Evolutionary conservation across 2,113 vertebrate species (phyloP).

Genomic region (Columba livia): DNA sequence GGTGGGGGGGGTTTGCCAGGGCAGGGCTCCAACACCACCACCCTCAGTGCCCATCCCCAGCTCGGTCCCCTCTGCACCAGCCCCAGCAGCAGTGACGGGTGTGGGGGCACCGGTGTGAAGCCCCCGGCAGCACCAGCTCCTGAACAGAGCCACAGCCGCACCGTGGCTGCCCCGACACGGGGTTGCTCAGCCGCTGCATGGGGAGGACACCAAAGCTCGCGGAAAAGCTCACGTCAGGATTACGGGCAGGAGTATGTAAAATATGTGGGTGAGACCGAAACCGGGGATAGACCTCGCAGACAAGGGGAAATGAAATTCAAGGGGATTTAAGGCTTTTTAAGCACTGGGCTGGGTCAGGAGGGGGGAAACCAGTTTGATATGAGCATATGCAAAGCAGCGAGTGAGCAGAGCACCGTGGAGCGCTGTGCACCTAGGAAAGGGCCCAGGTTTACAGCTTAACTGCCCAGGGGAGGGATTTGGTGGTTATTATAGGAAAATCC

Average conservation of each 20-base stretch:
- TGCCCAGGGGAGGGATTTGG: slow-evolving; percentile 63
- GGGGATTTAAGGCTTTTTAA: not conserved
- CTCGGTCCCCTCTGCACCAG: not conserved
- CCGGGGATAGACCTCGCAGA: not conserved
- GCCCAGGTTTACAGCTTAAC: slow-evolving; percentile 41
- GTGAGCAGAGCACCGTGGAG: not conserved
- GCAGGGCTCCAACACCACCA: accelerated
- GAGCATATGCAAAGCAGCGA: not conserved
- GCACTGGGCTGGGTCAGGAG: not conserved
- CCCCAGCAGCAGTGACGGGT: too few species aligned
- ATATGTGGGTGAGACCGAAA: not conserved
- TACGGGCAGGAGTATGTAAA: not conserved
- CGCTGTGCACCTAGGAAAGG: not conserved
- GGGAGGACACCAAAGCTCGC: not conserved
- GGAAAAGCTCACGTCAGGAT: not conserved
- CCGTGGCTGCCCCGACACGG: accelerated
- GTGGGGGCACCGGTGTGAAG: not conserved
- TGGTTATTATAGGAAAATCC: slow-evolving; percentile 73
- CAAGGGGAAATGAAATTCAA: not conserved
- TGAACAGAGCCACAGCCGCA: accelerated
- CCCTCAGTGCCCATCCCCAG: not conserved
- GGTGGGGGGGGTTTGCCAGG: not conserved
- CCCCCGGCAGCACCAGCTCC: not conserved
- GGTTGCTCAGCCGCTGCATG: accelerated
- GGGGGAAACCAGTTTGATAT: not conserved